phyloP scores from a whole-genome alignment of 1,140 invertebrate species.

The Neodiprion pinetum region DNA sequence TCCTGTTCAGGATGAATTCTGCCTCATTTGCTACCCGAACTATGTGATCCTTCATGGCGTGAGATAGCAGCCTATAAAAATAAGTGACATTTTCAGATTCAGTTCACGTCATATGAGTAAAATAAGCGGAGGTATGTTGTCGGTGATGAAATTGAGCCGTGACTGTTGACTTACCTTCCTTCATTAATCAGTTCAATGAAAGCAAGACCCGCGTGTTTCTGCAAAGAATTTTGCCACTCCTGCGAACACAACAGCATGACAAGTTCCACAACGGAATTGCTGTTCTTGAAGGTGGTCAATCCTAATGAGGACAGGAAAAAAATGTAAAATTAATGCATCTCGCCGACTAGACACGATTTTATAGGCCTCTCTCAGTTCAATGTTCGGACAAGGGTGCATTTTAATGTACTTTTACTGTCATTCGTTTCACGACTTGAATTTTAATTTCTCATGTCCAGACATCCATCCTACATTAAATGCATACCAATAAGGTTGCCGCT shows the following conservation, averaged over 20 bases:
- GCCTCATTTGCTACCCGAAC: conserved; percentile 99
- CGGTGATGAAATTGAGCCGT: background rate
- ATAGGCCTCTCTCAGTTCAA: conserved; percentile 12
- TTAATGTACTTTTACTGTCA: background rate
- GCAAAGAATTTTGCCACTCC: conserved; percentile 99
- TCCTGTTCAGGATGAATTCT: conserved; percentile 98
- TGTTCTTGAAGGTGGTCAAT: conserved; percentile 95
- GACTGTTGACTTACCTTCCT: conserved; percentile 71
- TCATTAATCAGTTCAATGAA: conserved; percentile 99
- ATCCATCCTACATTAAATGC: background rate
- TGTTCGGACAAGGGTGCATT: background rate
- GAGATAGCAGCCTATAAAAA: conserved; percentile 82
- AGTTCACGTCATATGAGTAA: conserved; percentile 21
- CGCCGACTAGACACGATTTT: background rate
- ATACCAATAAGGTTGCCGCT: background rate
- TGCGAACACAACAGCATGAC: conserved; percentile 99
- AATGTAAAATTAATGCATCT: conserved; percentile 8
- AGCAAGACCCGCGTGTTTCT: conserved; percentile 98
- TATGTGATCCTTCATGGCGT: conserved; percentile 99
- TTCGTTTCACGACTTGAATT: background rate
- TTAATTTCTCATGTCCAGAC: background rate
- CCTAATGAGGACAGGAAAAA: conserved; percentile 64
- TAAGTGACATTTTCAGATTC: conserved; percentile 10
- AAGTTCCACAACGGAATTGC: conserved; percentile 95
- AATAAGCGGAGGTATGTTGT: conserved; percentile 8